These are phyloP conservation scores for Coelopa frigida DNA, from an alignment of 1,140 invertebrate genomes.

Conservation along the genomic window DNA sequence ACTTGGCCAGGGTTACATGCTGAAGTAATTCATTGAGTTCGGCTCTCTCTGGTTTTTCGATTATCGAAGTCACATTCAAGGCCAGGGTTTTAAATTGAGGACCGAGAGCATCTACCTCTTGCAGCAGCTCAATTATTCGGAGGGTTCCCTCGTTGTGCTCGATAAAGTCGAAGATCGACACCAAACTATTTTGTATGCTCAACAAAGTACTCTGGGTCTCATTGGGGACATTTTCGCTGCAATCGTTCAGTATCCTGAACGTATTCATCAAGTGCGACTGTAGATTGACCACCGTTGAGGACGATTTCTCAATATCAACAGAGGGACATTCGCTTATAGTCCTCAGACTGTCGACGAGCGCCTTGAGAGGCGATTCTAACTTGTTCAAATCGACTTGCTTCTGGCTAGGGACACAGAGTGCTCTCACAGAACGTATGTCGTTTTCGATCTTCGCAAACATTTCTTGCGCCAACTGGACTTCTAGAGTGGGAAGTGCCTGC, in stretches of 20 bases:
- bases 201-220: slow-evolving; percentile 17
- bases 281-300: slow-evolving; percentile 24
- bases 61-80: not conserved
- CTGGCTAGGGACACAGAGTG: not conserved
- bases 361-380: slow-evolving; percentile 17
- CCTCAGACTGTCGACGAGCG: slow-evolving; percentile 18
- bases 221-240: slow-evolving; percentile 20
- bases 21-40: slow-evolving; percentile 25
- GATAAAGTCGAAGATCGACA: slow-evolving; percentile 36
- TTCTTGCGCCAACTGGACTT: slow-evolving; percentile 32
- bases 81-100: slow-evolving; percentile 22
- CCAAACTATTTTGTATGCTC: slow-evolving; percentile 26
- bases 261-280: slow-evolving; percentile 34
- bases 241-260: slow-evolving; percentile 31
- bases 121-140: slow-evolving; percentile 33
- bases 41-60: slow-evolving; percentile 9
- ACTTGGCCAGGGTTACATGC: slow-evolving; percentile 27
- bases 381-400: slow-evolving; percentile 10
- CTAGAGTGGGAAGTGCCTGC: slow-evolving; percentile 27
- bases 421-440: slow-evolving; percentile 10
- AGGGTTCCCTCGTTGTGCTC: slow-evolving; percentile 30
- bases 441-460: slow-evolving; percentile 33
- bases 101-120: slow-evolving; percentile 35
- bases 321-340: slow-evolving; percentile 17
- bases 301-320: slow-evolving; percentile 33